These are phyloP conservation scores for Scaptomyza parva DNA, from an alignment of 2,888 invertebrate genomes.

Conservation along the genomic window DNA sequence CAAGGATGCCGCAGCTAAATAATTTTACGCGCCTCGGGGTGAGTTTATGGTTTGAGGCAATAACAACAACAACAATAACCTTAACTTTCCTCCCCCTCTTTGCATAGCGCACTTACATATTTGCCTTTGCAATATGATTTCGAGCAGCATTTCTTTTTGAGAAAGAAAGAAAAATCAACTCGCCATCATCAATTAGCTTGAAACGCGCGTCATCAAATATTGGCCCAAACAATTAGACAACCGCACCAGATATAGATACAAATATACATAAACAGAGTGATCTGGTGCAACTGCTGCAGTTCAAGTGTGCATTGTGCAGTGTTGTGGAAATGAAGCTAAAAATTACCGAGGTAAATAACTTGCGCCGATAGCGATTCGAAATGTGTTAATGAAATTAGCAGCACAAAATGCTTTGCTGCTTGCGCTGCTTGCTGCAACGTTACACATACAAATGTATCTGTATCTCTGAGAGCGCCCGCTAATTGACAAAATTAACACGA, in stretches of 20 bases:
- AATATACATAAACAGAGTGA: slow-evolving; percentile 26
- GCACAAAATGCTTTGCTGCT: slow-evolving; percentile 68
- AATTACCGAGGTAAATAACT: slow-evolving; percentile 54
- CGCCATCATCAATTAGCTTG: slow-evolving; percentile 52
- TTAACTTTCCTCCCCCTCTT: slow-evolving; percentile 7
- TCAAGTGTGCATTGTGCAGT: background rate
- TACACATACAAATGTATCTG: slow-evolving; percentile 62
- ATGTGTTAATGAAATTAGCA: slow-evolving; percentile 82
- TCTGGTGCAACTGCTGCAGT: slow-evolving; percentile 54
- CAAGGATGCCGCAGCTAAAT: slow-evolving; percentile 79
- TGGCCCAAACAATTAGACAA: slow-evolving; percentile 54
- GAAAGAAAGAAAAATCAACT: slow-evolving; percentile 17
- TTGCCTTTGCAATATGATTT: slow-evolving; percentile 50
- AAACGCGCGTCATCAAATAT: slow-evolving; percentile 70
- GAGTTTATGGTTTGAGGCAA: slow-evolving; percentile 36
- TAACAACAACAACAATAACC: slow-evolving; percentile 7
- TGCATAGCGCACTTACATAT: slow-evolving; percentile 67
- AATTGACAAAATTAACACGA: slow-evolving; percentile 80
- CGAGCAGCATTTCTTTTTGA: slow-evolving; percentile 17
- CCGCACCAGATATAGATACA: slow-evolving; percentile 1
- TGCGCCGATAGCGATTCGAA: slow-evolving; percentile 53
- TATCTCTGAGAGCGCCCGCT: slow-evolving; percentile 50
- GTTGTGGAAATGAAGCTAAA: slow-evolving; percentile 38
- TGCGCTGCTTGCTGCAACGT: slow-evolving; percentile 62
- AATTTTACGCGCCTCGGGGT: slow-evolving; percentile 69